These are phyloP conservation scores for Parascotia fuliginaria DNA, from an alignment of 2,888 invertebrate species.

Conservation along the genomic window DNA sequence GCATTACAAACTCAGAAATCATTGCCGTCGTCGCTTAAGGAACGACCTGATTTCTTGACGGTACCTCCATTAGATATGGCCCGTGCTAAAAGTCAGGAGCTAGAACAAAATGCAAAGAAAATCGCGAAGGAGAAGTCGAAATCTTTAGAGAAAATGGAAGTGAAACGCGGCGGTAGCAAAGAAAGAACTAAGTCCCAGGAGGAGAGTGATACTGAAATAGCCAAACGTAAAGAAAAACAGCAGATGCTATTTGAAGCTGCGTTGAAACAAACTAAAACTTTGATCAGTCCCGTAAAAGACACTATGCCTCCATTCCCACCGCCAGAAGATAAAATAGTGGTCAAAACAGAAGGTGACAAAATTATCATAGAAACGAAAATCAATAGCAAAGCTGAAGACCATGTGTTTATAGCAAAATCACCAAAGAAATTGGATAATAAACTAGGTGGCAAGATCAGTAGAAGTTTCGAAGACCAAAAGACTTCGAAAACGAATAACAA, in stretches of 20 bases:
- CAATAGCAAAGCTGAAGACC: conserved; percentile 90
- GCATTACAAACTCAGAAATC: conserved; percentile 84
- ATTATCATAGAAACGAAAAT: conserved; percentile 90
- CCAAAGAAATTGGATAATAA: conserved; percentile 89
- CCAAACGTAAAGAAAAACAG: conserved; percentile 90
- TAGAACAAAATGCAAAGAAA: conserved; percentile 80
- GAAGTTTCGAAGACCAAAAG: conserved; percentile 87
- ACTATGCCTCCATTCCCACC: conserved; percentile 89
- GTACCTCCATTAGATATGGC: conserved; percentile 85
- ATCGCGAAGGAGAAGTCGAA: conserved; percentile 89
- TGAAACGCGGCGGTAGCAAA: conserved; percentile 84
- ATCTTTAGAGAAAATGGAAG: conserved; percentile 88
- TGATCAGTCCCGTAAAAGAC: conserved; percentile 91
- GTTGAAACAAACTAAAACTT: conserved; percentile 90
- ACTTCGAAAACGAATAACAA: conserved; percentile 83
- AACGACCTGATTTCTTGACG: conserved; percentile 81
- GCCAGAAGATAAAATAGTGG: conserved; percentile 90
- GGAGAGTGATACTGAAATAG: conserved; percentile 89
- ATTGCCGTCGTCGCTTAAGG: conserved; percentile 82
- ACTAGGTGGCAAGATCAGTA: conserved; percentile 84
- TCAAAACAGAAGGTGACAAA: conserved; percentile 89
- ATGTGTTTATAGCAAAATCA: conserved; percentile 91
- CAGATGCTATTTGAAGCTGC: conserved; percentile 91
- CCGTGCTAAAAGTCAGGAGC: conserved; percentile 87
- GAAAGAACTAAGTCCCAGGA: conserved; percentile 90